Conservation (phyloP, 2,113 vertebrate genomes). For the Laticauda colubrina region DNA sequence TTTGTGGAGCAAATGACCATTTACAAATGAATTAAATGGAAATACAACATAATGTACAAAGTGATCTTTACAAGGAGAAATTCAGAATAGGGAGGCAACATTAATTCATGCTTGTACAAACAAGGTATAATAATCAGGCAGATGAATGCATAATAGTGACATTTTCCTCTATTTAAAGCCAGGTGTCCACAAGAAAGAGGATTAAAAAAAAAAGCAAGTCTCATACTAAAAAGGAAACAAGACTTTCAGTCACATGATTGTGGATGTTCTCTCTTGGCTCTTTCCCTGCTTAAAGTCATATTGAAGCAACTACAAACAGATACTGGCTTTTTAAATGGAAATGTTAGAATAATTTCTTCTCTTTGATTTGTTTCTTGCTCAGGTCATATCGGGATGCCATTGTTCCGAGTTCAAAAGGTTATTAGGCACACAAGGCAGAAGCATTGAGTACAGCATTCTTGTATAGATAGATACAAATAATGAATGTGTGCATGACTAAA, state of each 20-base stretch:
- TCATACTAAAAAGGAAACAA: background rate
- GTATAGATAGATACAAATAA: background rate
- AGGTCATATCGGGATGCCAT: background rate
- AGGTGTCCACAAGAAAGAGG: background rate
- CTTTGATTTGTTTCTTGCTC: background rate
- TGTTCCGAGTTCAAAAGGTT: background rate
- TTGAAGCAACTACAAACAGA: background rate
- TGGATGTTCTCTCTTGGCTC: background rate
- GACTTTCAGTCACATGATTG: background rate
- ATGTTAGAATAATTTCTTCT: background rate
- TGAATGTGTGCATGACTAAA: background rate
- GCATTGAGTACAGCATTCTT: background rate
- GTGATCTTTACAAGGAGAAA: constrained; percentile 34
- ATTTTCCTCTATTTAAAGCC: constrained; percentile 28
- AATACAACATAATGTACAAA: background rate
- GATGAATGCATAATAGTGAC: constrained; percentile 38
- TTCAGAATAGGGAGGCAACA: constrained; percentile 30
- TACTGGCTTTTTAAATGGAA: background rate
- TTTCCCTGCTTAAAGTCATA: background rate
- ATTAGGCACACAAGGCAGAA: background rate
- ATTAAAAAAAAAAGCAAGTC: background rate
- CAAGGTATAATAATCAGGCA: constrained; percentile 48
- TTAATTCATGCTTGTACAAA: constrained; percentile 49
- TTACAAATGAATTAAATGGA: constrained; percentile 29
- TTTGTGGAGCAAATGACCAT: constrained; percentile 48